phyloP scores from a whole-genome alignment of 1,140 invertebrate genomes.

The Drosophila albomicans region DNA sequence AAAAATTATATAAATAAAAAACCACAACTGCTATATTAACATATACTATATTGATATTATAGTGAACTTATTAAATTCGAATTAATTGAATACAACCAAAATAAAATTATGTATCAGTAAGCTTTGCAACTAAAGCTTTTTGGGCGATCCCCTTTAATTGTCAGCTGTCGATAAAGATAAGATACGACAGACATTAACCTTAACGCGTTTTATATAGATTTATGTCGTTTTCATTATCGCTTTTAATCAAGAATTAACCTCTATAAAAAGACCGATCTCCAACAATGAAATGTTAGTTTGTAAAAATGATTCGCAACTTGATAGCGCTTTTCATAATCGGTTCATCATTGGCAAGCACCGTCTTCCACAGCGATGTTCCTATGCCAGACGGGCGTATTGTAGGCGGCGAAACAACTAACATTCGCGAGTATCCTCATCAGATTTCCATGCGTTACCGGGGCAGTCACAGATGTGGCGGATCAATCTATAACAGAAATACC shows the following conservation, averaged over 20 bases:
- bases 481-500: too few species aligned
- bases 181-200: conserved; percentile 24
- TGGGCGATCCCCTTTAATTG: neutral
- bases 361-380: conserved; percentile 44
- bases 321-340: conserved; percentile 42
- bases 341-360: conserved; percentile 23
- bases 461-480: conserved; percentile 85
- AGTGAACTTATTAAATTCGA: too few species aligned
- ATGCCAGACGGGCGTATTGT: conserved; percentile 78
- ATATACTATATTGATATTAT: too few species aligned
- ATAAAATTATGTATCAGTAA: neutral
- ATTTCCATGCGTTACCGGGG: too few species aligned
- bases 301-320: conserved; percentile 61
- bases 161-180: conserved; percentile 21
- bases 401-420: conserved; percentile 62
- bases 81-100: too few species aligned
- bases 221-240: conserved; percentile 29
- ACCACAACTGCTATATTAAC: too few species aligned
- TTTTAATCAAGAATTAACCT: neutral
- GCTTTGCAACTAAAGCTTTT: neutral
- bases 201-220: conserved; percentile 26
- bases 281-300: conserved; percentile 38
- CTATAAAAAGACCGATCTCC: conserved; percentile 23
- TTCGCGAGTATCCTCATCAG: conserved; percentile 41
- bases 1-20: too few species aligned